phyloP scores from a whole-genome alignment of 2,113 vertebrate genomes.

The Chloebia gouldiae region DNA sequence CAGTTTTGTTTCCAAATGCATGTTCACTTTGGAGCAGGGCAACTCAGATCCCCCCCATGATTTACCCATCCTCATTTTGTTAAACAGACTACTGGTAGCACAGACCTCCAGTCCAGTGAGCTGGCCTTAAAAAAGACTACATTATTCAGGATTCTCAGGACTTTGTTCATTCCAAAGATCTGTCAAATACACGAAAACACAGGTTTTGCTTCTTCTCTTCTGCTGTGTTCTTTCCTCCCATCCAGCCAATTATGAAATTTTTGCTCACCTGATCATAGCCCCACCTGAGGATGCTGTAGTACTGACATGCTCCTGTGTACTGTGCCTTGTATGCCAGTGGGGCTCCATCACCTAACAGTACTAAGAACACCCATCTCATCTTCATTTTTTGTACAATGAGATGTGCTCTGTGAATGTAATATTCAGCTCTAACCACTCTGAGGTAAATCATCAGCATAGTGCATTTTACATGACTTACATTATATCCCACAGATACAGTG shows the following conservation, averaged over 20 bases:
- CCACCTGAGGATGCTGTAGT: neutral
- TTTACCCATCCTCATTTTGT: neutral
- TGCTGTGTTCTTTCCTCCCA: neutral
- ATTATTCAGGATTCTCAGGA: neutral
- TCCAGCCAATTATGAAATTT: neutral
- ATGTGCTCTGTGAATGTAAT: neutral
- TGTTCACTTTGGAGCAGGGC: neutral
- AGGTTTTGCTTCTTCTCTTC: neutral
- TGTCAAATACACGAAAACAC: neutral
- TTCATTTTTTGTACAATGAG: neutral
- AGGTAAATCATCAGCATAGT: neutral
- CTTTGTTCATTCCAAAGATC: neutral
- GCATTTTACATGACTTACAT: slow-evolving; percentile 10
- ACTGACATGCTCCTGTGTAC: neutral
- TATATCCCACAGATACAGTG: neutral
- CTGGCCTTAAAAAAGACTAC: neutral
- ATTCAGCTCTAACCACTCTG: neutral
- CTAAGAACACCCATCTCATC: slow-evolving; percentile 9
- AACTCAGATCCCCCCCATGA: rapidly evolving
- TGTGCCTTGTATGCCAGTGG: neutral
- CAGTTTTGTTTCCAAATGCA: neutral
- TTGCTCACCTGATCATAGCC: neutral
- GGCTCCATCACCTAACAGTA: slow-evolving; percentile 6
- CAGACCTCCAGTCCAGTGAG: neutral
- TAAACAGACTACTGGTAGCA: neutral